Conservation (phyloP, 64 coral and sea anemone genomes). For the Actinia tenebrosa region DNA sequence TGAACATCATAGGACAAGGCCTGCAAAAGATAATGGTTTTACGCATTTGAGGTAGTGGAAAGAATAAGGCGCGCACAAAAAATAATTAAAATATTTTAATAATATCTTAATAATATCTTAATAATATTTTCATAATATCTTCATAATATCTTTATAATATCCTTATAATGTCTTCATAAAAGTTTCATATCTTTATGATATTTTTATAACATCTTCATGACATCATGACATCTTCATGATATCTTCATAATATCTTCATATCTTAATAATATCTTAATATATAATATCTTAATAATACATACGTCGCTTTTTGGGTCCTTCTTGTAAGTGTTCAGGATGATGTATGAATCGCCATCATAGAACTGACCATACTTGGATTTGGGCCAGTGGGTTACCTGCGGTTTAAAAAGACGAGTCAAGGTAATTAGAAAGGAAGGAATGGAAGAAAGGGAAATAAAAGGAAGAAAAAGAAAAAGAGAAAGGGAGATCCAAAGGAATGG, state of each 20-base stretch:
- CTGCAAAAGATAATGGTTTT: not conserved
- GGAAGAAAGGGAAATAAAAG: not conserved
- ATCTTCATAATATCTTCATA: no score
- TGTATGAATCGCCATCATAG: slow-evolving; percentile 77
- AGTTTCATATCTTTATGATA: no score
- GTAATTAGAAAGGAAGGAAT: not conserved
- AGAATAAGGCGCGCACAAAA: no score
- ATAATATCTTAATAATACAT: not conserved
- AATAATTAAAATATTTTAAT: no score
- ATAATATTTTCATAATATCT: not conserved
- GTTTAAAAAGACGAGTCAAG: not conserved
- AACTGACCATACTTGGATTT: slow-evolving; percentile 64
- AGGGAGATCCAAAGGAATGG: no score
- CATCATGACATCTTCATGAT: no score
- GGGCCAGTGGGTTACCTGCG: slow-evolving; percentile 74
- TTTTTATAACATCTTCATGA: no score
- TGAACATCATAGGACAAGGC: slow-evolving; percentile 50
- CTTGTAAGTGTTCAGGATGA: slow-evolving; percentile 85
- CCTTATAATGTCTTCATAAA: no score
- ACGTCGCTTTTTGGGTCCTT: slow-evolving; percentile 53
- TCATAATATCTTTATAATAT: no score
- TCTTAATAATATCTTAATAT: no score
- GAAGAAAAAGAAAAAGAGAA: not conserved
- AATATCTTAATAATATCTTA: no score
- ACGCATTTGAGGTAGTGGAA: no score